phyloP scores from a whole-genome alignment of 2,113 vertebrate genomes.

The Dasyurus viverrinus region DNA sequence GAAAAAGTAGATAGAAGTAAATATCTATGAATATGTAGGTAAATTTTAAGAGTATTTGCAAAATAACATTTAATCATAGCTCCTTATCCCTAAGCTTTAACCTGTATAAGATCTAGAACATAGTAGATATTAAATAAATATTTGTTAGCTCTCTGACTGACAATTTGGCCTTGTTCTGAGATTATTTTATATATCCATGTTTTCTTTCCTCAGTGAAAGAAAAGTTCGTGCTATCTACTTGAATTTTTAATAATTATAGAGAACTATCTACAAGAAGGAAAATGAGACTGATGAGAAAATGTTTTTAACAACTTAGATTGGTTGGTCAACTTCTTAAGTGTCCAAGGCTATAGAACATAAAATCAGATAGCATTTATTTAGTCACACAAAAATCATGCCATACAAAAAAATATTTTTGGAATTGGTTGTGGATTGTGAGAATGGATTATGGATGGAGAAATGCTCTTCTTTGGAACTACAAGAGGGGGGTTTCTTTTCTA shows the following conservation, averaged over 20 bases:
- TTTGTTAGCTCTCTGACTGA: too few species aligned
- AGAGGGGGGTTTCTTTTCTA: neutral
- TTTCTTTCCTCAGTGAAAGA: neutral
- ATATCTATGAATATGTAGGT: neutral
- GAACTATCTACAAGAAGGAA: constrained; percentile 2
- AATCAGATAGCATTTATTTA: neutral
- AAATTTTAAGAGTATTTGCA: neutral
- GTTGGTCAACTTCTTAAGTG: constrained; percentile 19
- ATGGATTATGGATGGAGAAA: neutral
- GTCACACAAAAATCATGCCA: neutral
- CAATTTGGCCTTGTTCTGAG: neutral
- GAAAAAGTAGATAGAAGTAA: neutral
- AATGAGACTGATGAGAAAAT: constrained; percentile 1
- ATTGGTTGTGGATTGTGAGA: neutral
- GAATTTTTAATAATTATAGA: neutral
- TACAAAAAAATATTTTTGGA: neutral
- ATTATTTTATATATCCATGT: neutral
- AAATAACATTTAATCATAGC: neutral
- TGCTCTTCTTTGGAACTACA: neutral
- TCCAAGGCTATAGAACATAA: neutral
- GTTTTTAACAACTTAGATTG: neutral
- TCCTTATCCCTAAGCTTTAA: neutral
- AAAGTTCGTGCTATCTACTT: neutral
- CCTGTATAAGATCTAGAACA: too few species aligned
- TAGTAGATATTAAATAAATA: too few species aligned